Base-by-base conservation (phyloP, 2,797 vertebrate species). In the Cirrhinus mrigala region DNA sequence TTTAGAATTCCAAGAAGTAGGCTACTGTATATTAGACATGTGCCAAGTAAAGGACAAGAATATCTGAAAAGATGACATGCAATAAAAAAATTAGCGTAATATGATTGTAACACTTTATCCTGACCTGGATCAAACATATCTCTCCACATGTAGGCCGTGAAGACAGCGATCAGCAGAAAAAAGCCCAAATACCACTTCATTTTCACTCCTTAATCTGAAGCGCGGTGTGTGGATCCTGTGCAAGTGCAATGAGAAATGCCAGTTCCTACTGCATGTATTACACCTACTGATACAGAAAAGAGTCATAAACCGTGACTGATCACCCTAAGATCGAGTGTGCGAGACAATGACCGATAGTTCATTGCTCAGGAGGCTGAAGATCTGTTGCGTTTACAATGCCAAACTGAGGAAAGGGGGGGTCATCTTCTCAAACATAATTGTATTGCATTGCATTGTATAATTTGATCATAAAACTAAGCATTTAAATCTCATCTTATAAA, bases 91-190 rank as follows among this genome's bases (percentile, higher is more conserved):
- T 15, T 37, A 62, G 56, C 11, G 64, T 16, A 37, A 27, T 40
- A 81, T 64, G 7, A 16, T 16, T 0, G 8, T 70, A 15, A 79
- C 33, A 2, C 6, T 6, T 8, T 29, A 16, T 75, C 64, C 82
- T 82, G 5, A 88, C 89, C 89, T 71, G 85, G 64, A 71, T 88
- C 66, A 83, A 90, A 88, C 1, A 81, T 82, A 22, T 87, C 89
- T 66, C 54, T 85, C 89, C 85, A 88, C 18, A 46, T 16, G 66
- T 77, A 71, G 0, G 89, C 81, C 15, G 44, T 24, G 16, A 87
- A 15, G 6, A 40, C 66, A 20, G 58, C 29, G 8, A 27, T 54
- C n/a, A 84, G 77, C 7, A 87, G 14, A 4, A 50, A 5, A 0
- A 82, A 15, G 22, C 64, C 81, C 44, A 68, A 12, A 5, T n/a